Percentiles rank a stretch among this genome's conserved stretches.
phyloP scores from a whole-genome alignment of 2,113 vertebrate species.

The Petrocephalus microphthalmus region DNA sequence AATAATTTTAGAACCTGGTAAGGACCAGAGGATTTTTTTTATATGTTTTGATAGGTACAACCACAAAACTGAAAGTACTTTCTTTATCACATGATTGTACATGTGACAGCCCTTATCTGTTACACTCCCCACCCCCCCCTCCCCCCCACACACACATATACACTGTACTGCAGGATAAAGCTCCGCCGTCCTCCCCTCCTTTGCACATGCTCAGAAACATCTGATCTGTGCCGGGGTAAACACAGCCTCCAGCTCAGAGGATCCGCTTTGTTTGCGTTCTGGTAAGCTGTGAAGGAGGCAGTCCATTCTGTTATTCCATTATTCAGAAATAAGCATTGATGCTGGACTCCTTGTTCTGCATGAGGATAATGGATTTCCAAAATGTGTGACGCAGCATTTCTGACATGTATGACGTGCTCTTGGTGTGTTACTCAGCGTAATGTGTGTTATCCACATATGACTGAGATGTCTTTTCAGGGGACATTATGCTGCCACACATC shows the following conservation, averaged over 20 bases:
- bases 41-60: too few relatives aligned
- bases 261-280: conserved; percentile 26
- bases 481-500: background rate
- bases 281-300: conserved; percentile 37
- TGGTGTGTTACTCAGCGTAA: background rate
- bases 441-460: background rate
- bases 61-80: too few relatives aligned
- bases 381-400: conserved; percentile 9
- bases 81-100: background rate
- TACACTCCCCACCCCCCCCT: conserved; percentile 32
- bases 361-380: background rate
- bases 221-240: conserved; percentile 17
- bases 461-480: background rate
- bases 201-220: conserved; percentile 18
- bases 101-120: conserved; percentile 65
- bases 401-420: background rate
- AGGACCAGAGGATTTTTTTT: too few relatives aligned
- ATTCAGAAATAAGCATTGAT: background rate
- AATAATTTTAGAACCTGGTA: too few relatives aligned
- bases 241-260: conserved; percentile 32
- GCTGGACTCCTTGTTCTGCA: background rate
- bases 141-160: background rate
- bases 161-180: conserved; percentile 39
- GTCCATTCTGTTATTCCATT: conserved; percentile 29
- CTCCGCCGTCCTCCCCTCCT: conserved; percentile 43